phyloP scores from a whole-genome alignment of 2,888 invertebrate genomes.

The Mimas tiliae region DNA sequence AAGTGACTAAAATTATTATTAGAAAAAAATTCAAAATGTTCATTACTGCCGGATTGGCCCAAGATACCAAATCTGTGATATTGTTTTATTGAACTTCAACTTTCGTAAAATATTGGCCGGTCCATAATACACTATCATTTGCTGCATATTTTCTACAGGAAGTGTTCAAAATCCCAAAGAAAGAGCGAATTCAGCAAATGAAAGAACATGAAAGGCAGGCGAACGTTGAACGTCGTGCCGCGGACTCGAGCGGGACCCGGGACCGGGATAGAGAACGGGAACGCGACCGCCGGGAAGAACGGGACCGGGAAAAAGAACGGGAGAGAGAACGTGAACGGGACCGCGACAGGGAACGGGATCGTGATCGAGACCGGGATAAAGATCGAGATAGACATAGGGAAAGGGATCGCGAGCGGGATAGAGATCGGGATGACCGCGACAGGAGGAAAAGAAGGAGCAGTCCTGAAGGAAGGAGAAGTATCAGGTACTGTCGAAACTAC shows the following conservation, averaged over 20 bases:
- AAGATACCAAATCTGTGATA: no score
- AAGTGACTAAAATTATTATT: no score
- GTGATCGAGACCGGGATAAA: constrained; percentile 60
- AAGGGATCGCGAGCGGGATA: constrained; percentile 57
- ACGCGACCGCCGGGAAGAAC: constrained; percentile 55
- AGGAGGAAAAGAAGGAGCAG: constrained; percentile 74
- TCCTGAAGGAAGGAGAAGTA: constrained; percentile 76
- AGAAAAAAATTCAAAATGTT: no score
- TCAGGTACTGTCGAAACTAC: constrained; percentile 53
- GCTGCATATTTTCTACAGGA: constrained; percentile 65
- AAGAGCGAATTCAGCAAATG: constrained; percentile 96
- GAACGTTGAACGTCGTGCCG: constrained; percentile 84
- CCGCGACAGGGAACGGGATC: constrained; percentile 53
- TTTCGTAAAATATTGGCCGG: not conserved
- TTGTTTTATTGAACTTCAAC: no score
- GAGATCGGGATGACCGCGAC: constrained; percentile 69
- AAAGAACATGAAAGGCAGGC: constrained; percentile 97
- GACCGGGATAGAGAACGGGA: constrained; percentile 64
- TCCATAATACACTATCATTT: not conserved
- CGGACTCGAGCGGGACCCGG: constrained; percentile 74
- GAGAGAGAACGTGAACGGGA: constrained; percentile 53
- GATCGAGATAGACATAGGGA: constrained; percentile 59
- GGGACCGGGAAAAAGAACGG: constrained; percentile 56
- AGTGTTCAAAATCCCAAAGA: constrained; percentile 96
- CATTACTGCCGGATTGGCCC: no score